A percentile compares a stretch with the other conserved stretches of the same genome.
Conservation (phyloP, 2,113 vertebrate species). For the Nothocercus nigrocapillus region DNA sequence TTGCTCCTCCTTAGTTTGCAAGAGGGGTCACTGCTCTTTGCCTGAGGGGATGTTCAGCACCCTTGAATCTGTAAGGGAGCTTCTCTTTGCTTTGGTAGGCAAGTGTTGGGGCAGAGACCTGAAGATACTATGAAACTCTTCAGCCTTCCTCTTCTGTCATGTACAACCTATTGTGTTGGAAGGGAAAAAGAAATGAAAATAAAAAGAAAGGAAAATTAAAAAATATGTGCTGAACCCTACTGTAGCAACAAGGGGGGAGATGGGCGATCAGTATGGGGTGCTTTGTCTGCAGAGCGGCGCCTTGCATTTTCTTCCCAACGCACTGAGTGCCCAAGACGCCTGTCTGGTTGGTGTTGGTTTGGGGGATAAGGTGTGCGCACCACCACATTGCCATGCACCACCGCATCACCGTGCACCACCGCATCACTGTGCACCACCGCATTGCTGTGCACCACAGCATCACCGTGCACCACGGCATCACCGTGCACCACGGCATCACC, state of each 20-base stretch:
- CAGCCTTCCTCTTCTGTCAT: not conserved
- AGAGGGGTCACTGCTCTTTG: not conserved
- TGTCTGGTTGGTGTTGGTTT: not conserved
- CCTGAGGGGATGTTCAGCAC: not conserved
- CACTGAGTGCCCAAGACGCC: not conserved
- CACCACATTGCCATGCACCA: not conserved
- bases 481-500: not conserved
- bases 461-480: not conserved
- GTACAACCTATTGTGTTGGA: not conserved
- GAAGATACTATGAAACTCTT: not conserved
- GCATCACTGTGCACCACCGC: not conserved
- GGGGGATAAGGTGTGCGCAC: not conserved
- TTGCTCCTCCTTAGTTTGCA: not conserved
- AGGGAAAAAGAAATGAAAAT: no score
- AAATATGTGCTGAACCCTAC: not conserved
- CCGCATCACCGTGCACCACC: no score
- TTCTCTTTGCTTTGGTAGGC: not conserved
- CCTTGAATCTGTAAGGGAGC: not conserved
- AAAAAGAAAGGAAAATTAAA: not conserved
- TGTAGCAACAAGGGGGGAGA: not conserved
- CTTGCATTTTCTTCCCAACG: not conserved
- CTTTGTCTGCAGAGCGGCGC: not conserved
- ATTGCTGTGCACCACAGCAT: not conserved
- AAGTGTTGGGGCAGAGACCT: not conserved
- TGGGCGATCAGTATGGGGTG: not conserved